Percentiles rank a stretch among this genome's conserved stretches.
Conservation (phyloP, 2,888 invertebrate species). For the Agapostemon virescens region DNA sequence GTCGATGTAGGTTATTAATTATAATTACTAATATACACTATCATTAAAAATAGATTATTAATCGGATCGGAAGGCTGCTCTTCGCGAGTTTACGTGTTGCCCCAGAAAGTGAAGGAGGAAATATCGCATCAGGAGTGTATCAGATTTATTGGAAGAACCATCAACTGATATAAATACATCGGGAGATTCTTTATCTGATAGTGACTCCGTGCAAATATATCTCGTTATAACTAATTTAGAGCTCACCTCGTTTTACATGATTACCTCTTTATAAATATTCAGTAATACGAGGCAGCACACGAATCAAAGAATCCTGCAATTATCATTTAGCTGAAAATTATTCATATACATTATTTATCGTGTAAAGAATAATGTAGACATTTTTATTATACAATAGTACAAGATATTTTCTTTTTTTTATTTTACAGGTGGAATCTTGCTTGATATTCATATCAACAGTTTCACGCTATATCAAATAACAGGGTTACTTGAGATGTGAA, state of each 20-base stretch:
- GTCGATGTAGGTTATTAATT: background rate
- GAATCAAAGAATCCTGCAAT: too few relatives aligned
- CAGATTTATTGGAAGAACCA: constrained; percentile 11
- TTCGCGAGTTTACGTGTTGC: background rate
- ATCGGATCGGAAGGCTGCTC: background rate
- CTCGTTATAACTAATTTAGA: background rate
- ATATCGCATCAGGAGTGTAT: background rate
- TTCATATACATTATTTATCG: too few relatives aligned
- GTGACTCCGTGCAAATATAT: background rate
- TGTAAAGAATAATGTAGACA: too few relatives aligned
- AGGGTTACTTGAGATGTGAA: too few relatives aligned
- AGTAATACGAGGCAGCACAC: background rate
- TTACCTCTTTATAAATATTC: background rate
- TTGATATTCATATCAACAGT: too few relatives aligned
- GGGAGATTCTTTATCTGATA: background rate
- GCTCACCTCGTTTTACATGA: background rate
- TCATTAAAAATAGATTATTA: constrained; percentile 1
- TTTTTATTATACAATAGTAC: too few relatives aligned
- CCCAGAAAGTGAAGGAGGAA: background rate
- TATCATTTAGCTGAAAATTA: too few relatives aligned
- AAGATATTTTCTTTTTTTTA: too few relatives aligned
- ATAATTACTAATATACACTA: background rate
- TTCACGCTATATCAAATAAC: too few relatives aligned
- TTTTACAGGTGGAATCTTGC: too few relatives aligned
- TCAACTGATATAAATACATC: background rate